Evolutionary conservation across 2,113 vertebrate species (phyloP).

Genomic region (Calonectris borealis): DNA sequence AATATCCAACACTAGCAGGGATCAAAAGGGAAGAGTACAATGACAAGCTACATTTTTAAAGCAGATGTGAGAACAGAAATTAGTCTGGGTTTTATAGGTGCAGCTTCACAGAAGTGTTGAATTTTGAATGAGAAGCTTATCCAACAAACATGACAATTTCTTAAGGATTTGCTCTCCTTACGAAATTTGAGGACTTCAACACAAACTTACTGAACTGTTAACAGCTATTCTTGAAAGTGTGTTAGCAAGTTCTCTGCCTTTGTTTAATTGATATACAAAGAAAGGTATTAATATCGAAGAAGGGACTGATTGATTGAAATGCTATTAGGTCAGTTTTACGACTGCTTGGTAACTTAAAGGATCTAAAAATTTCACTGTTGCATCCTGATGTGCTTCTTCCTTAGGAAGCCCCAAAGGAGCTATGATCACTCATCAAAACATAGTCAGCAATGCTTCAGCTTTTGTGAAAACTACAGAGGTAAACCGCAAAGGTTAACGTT

Average conservation of each 20-base stretch:
- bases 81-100: background rate
- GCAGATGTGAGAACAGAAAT: background rate
- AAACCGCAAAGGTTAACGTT: constrained; percentile 44
- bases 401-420: constrained; percentile 96
- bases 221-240: background rate
- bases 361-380: background rate
- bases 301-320: background rate
- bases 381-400: constrained; percentile 22
- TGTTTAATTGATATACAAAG: background rate
- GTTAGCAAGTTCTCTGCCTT: background rate
- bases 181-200: background rate
- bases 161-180: background rate
- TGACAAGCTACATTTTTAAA: background rate
- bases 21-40: background rate
- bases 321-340: background rate
- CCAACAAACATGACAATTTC: background rate
- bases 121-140: background rate
- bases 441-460: constrained; percentile 88
- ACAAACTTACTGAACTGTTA: background rate
- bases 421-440: constrained; percentile 88
- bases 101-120: background rate
- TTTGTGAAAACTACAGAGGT: constrained; percentile 92
- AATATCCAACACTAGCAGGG: background rate
- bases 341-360: background rate
- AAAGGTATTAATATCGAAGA: background rate